Percentiles rank a stretch among this genome's conserved stretches.
phyloP scores from a whole-genome alignment of 2,797 vertebrate genomes.

The Glossophaga mutica region DNA sequence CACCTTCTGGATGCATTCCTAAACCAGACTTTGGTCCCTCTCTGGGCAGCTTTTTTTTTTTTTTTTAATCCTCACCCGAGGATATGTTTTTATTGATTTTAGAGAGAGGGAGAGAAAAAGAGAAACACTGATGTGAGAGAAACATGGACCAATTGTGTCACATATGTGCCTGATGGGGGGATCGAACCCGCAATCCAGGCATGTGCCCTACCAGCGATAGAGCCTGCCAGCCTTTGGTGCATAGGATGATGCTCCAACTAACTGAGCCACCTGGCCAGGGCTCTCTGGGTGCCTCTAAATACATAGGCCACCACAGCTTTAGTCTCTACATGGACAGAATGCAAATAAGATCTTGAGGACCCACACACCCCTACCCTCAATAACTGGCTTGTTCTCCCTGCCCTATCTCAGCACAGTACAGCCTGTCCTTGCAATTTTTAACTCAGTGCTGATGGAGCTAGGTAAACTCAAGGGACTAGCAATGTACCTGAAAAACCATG shows the following conservation, averaged over 20 bases:
- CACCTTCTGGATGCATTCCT: neutral
- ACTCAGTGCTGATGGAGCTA: slow-evolving; percentile 81
- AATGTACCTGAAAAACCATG: slow-evolving; percentile 84
- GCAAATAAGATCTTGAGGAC: slow-evolving; percentile 24
- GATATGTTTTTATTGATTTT: neutral
- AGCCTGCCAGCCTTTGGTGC: neutral
- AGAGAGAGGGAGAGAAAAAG: neutral
- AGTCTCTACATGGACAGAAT: neutral
- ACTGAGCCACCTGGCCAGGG: neutral
- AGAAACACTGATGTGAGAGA: neutral
- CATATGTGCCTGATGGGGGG: neutral
- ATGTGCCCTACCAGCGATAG: neutral
- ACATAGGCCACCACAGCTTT: neutral
- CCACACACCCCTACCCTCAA: neutral
- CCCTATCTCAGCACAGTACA: neutral
- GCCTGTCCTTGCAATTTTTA: slow-evolving; percentile 52
- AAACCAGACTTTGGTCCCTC: neutral
- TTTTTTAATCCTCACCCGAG: neutral
- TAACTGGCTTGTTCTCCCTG: slow-evolving; percentile 9
- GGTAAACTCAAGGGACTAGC: slow-evolving; percentile 85
- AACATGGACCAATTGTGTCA: neutral
- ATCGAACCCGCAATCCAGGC: neutral
- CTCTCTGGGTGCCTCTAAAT: neutral
- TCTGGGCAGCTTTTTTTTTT: neutral
- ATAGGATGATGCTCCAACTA: neutral